phyloP scores from a whole-genome alignment of 2,888 invertebrate species.

The Slavum lentiscoides region DNA sequence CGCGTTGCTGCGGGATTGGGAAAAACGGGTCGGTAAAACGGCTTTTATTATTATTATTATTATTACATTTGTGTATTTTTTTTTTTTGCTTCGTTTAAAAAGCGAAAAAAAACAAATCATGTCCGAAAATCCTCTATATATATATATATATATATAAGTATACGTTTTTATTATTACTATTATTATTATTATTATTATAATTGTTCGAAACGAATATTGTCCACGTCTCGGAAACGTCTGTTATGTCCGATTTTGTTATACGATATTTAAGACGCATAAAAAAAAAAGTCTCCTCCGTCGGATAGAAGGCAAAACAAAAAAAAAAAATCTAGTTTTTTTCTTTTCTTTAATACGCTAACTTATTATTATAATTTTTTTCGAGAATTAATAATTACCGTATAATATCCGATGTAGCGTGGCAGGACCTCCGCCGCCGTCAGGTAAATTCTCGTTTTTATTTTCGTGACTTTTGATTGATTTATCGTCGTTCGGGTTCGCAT shows the following conservation, averaged over 20 bases:
- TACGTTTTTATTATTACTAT: neutral
- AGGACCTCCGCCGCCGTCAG: conserved; percentile 20
- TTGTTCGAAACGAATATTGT: neutral
- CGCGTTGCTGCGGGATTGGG: neutral
- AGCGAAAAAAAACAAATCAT: conserved; percentile 16
- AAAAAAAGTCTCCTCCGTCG: too few relatives aligned
- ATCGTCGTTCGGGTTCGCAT: neutral
- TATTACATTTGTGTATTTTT: neutral
- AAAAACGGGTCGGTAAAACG: neutral
- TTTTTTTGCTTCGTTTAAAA: neutral
- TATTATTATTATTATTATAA: neutral
- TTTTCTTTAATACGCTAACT: neutral
- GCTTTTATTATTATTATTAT: too few relatives aligned
- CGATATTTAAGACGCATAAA: too few relatives aligned
- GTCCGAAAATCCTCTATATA: neutral
- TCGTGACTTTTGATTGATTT: conserved; percentile 28
- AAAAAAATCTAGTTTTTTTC: conserved; percentile 22
- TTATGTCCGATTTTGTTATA: neutral
- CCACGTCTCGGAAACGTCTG: neutral
- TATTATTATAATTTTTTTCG: neutral
- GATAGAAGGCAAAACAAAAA: too few relatives aligned
- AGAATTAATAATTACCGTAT: conserved; percentile 27
- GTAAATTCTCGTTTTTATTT: neutral
- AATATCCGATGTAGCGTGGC: too few relatives aligned
- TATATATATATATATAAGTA: conserved; percentile 1